phyloP scores from a whole-genome alignment of 2,888 invertebrate genomes.

The Lithophane socia region DNA sequence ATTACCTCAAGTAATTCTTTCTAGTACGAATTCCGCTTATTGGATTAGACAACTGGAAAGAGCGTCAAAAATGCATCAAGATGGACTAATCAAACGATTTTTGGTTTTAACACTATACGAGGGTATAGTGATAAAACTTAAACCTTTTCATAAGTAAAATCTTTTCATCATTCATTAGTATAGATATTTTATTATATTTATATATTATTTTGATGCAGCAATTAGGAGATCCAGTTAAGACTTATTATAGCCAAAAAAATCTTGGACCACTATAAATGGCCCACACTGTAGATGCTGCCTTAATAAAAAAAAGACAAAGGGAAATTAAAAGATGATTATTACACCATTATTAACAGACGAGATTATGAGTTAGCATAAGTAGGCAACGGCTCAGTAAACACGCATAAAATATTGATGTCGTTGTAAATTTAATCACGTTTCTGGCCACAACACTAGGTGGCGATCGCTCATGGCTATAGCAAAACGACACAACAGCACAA shows the following conservation, averaged over 20 bases:
- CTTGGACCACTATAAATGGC: too few relatives aligned
- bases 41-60: background rate
- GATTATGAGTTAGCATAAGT: constrained; percentile 32
- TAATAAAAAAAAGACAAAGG: too few relatives aligned
- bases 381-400: constrained; percentile 57
- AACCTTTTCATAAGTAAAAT: background rate
- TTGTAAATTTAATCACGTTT: constrained; percentile 82
- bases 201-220: background rate
- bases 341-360: constrained; percentile 11
- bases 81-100: too few relatives aligned
- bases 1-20: background rate
- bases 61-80: too few relatives aligned
- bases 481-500: constrained; percentile 75
- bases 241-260: background rate
- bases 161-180: background rate
- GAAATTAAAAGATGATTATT: background rate
- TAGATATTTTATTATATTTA: background rate
- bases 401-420: constrained; percentile 73
- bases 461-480: constrained; percentile 74
- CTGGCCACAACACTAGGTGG: constrained; percentile 76
- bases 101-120: too few relatives aligned
- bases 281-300: too few relatives aligned
- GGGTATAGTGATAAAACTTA: too few relatives aligned
- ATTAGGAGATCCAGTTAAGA: background rate
- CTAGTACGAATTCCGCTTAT: background rate